Conservation (phyloP, 2,888 invertebrate species). For the Hirtodrosophila confusa region DNA sequence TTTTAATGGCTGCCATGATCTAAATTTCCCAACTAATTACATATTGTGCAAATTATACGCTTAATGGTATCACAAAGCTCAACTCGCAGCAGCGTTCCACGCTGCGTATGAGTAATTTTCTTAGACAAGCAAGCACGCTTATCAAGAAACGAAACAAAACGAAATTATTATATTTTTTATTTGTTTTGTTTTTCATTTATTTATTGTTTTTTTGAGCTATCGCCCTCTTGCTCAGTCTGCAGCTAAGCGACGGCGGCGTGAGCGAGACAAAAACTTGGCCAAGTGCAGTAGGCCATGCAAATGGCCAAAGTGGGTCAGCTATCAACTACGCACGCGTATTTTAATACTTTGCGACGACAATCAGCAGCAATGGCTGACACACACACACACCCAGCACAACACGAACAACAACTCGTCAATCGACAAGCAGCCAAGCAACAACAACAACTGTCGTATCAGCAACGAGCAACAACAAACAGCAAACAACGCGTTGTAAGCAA, state of each 20-base stretch:
- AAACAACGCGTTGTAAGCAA: constrained; percentile 26
- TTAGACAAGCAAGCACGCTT: constrained; percentile 30
- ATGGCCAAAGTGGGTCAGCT: constrained; percentile 83
- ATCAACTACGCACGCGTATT: constrained; percentile 60
- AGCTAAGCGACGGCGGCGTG: constrained; percentile 22
- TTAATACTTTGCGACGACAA: constrained; percentile 39
- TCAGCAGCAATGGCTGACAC: constrained; percentile 35
- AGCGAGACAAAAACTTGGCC: constrained; percentile 84
- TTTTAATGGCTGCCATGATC: constrained; percentile 76
- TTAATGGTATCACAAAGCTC: constrained; percentile 16
- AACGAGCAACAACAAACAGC: constrained; percentile 1
- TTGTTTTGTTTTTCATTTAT: constrained; percentile 31
- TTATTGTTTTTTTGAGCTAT: constrained; percentile 8
- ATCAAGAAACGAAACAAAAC: constrained; percentile 33
- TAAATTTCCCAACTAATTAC: constrained; percentile 75
- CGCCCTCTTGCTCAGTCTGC: constrained; percentile 31
- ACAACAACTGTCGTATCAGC: constrained; percentile 3
- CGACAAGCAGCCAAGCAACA: constrained; percentile 14
- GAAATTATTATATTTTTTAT: constrained; percentile 27
- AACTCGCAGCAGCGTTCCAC: constrained; percentile 15
- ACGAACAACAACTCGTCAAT: constrained; percentile 30
- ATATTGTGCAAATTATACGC: constrained; percentile 55
- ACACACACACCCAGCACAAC: constrained; percentile 9
- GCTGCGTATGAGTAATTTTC: constrained; percentile 50
- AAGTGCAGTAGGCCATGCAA: constrained; percentile 85